Base-by-base conservation (phyloP, 2,888 invertebrate species). In the Aleiodes testaceus region DNA sequence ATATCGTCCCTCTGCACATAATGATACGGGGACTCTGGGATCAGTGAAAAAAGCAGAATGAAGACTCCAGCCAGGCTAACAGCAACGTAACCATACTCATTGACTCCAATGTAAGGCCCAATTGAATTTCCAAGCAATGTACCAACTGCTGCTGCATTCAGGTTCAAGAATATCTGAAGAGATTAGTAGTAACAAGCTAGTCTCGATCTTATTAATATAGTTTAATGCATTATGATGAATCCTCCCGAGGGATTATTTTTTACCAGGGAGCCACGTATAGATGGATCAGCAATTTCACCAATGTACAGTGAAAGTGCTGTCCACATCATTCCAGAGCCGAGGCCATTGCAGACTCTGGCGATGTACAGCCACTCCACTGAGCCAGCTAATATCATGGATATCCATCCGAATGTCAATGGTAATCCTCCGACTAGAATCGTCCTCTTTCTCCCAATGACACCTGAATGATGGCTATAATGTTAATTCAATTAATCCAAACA, bases 21-120 rank as follows among this genome's bases (percentile, higher is more conserved):
- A 74, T 84, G 81, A 73, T 87, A 83, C n/a, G 87, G 87, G n/a
- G 87, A 84, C 72, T 87, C 87, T 11, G 87, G 87, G 66, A 85
- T 81, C 52, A 83, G 36, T 4, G 80, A 78, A 78, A 87, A 86
- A 36, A 85, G 74, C 20, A 79, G 67, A 18, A 85, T 75, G 76
- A 84, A 87, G 52, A 83, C 72, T 18, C 80, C 75, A 66, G 80
- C 84, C 63, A 81, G 80, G 2, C 81, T 74, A 49, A 87, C 79
- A 63, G 81, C 79, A 53, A 82, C 78, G 78, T 83, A 85, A 5
- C 81, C 80, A 72, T 81, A 87, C 69, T 80, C 70, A 65, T 80
- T 77, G 82, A 87, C 82, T 16, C 84, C 77, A 49, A 87, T 69
- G 74, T 84, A 84, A n/a, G 87, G 79, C n/a, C 87, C 87, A 81